Evolutionary conservation across 2,113 vertebrate genomes (phyloP).

Genomic region (Kryptolebias marmoratus): DNA sequence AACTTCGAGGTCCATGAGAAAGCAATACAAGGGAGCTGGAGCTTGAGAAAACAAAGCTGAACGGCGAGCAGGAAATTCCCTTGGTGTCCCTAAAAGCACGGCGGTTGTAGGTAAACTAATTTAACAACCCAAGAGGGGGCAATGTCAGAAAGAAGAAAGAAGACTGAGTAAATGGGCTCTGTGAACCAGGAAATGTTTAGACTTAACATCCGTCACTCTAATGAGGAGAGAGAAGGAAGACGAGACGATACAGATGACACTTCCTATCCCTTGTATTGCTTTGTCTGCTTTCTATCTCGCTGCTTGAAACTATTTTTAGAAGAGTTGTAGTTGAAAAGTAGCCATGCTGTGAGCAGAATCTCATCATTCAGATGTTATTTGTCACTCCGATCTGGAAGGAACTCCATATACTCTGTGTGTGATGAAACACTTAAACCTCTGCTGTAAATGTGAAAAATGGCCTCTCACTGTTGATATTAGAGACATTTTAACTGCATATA

Average conservation of each 20-base stretch:
- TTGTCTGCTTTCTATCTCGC: constrained; percentile 50
- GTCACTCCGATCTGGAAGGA: constrained; percentile 39
- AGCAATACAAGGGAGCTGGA: constrained; percentile 35
- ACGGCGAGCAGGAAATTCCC: constrained; percentile 32
- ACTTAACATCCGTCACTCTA: constrained; percentile 47
- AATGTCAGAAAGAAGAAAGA: constrained; percentile 21
- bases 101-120: constrained; percentile 43
- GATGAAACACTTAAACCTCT: constrained; percentile 34
- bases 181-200: constrained; percentile 41
- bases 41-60: constrained; percentile 2
- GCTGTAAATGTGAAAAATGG: constrained; percentile 74
- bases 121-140: constrained; percentile 20
- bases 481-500: constrained; percentile 63
- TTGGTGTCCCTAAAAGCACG: constrained; percentile 25
- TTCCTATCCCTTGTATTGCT: constrained; percentile 47
- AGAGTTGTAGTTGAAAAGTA: constrained; percentile 55
- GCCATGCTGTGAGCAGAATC: constrained; percentile 36
- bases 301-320: constrained; percentile 70
- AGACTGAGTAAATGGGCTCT: constrained; percentile 36
- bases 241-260: constrained; percentile 43
- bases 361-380: constrained; percentile 50
- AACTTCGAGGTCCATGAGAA: constrained; percentile 18
- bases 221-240: constrained; percentile 53
- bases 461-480: constrained; percentile 78
- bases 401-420: constrained; percentile 40